Evolutionary conservation across 2,888 invertebrate genomes (phyloP), one percentile per base, ranked within the genome.

Genomic region (Microctonus aethiopoides): DNA sequence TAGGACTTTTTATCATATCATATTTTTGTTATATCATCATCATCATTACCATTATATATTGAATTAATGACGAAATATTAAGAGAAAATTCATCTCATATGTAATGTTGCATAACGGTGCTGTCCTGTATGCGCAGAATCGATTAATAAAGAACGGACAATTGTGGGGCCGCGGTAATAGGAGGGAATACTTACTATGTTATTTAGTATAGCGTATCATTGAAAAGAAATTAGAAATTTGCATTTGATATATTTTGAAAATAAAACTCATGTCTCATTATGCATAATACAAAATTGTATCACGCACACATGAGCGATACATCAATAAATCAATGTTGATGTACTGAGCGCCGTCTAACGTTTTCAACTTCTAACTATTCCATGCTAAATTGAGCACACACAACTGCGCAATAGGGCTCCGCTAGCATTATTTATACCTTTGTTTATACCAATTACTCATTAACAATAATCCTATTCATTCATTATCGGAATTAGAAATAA

Each of bases 81-180:
- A 29, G 29, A 22, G 13, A 16, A 57, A 32, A 32, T 24, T 36
- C 22, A 20, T 24, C 5, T 24, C n/a, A 52, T 22, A 29, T 22
- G 11, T 26, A 32, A 36, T 51, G 59, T 36, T 61, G 51, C 20
- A 29, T 62, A 41, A 39, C 10, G 26, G 20, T 24, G 16, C 34
- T 22, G 24, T 39, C 16, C 34, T 67, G 32, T 57, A 39, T 51
- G 59, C 69, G 65, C 60, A 59, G 65, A 65, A 69, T 69, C 59
- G 60, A 65, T 65, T 65, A 36, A 26, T 65, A 51, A 32, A 22
- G 36, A 63, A 51, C 24, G 26, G 46, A 34, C 26, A 65, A 32
- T 41, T 24, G 39, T 5, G 26, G 24, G 41, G 6, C 11, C 26
- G 24, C 22, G 5, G 36, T 36, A 10, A 41, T 20, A 10, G 24